Percentiles rank a stretch among this genome's conserved stretches.
Conservation (phyloP, 2,113 vertebrate genomes). For the Phaethornis superciliosus region DNA sequence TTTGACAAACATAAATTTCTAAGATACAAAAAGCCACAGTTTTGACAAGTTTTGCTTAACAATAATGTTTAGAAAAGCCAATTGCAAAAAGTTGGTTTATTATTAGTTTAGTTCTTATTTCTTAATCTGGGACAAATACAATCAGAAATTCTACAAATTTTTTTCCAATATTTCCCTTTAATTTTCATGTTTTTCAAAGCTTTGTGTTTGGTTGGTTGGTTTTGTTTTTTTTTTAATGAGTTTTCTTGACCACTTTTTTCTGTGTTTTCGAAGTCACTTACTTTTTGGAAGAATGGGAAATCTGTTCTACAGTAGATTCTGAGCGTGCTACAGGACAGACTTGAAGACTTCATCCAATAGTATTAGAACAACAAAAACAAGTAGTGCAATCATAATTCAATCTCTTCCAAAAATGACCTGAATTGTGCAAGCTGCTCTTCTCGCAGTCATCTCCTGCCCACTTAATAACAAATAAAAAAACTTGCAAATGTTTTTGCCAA, state of each 20-base stretch:
- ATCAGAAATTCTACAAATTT: not conserved
- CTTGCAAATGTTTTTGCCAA: not conserved
- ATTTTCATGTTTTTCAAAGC: not conserved
- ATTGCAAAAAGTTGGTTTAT: not conserved
- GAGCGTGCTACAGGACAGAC: not conserved
- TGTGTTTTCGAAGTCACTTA: not conserved
- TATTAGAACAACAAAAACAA: not conserved
- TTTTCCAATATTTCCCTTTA: not conserved
- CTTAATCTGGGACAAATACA: not conserved
- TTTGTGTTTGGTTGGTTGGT: not conserved
- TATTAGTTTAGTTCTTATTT: not conserved
- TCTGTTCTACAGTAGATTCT: not conserved
- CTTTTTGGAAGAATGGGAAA: not conserved
- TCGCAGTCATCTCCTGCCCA: not conserved
- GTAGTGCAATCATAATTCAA: not conserved
- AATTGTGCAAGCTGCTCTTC: not conserved
- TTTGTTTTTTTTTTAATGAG: rapidly evolving
- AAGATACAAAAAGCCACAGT: not conserved
- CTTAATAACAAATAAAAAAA: not conserved
- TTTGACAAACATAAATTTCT: not conserved
- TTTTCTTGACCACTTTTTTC: not conserved
- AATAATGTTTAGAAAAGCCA: not conserved
- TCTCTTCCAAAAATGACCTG: not conserved
- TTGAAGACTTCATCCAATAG: not conserved
- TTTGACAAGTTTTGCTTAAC: not conserved